Evolutionary conservation across 2,113 vertebrate species (phyloP).

Genomic region (Oncorhynchus nerka): DNA sequence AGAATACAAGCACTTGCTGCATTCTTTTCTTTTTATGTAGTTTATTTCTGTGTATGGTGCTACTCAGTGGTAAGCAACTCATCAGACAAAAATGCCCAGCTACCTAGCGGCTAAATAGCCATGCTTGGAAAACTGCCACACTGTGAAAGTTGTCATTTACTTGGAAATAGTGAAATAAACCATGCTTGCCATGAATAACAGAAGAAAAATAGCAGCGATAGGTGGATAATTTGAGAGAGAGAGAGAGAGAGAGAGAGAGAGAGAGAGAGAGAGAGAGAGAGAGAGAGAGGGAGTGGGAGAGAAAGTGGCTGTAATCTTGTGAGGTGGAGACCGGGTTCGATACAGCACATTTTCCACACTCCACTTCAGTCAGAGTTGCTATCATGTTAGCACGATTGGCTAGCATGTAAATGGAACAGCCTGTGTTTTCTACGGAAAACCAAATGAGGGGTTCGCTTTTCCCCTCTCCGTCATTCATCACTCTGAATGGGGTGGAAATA

Average conservation of each 20-base stretch:
- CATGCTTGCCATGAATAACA: no score
- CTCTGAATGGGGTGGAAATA: conserved; percentile 55
- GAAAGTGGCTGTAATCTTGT: no score
- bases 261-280: no score
- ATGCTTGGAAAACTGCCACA: no score
- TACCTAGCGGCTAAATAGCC: no score
- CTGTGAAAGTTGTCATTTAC: no score
- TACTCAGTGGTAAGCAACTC: no score
- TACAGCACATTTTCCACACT: conserved; percentile 5
- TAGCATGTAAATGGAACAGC: conserved; percentile 46
- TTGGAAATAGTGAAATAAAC: no score
- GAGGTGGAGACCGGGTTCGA: not conserved
- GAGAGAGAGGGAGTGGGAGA: no score
- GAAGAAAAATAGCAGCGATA: not conserved
- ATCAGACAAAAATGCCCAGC: no score
- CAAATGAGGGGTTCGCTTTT: conserved; percentile 59
- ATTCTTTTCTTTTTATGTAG: conserved; percentile 8
- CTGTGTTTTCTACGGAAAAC: conserved; percentile 51
- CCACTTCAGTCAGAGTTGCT: not conserved
- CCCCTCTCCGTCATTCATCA: conserved; percentile 63
- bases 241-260: no score
- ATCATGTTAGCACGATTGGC: conserved; percentile 20
- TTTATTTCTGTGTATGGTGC: not conserved
- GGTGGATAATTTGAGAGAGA: no score
- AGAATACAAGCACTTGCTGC: conserved; percentile 4